Evolutionary conservation across 2,888 invertebrate species (phyloP).

Genomic region (Trichogramma evanescens): DNA sequence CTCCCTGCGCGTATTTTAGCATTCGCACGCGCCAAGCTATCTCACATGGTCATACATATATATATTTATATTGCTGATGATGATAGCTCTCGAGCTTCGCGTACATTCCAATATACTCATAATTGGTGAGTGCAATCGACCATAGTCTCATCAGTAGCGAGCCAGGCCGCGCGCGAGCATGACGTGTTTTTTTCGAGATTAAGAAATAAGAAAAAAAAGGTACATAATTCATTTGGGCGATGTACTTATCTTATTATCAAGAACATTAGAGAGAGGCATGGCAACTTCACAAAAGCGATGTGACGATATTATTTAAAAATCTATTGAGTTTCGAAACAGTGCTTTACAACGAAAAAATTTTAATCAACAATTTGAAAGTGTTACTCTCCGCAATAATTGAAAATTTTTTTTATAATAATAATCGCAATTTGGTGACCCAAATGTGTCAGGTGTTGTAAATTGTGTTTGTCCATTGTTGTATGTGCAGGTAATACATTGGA

Average conservation of each 20-base stretch:
- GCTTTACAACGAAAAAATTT: slow-evolving; percentile 32
- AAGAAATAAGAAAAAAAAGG: background rate
- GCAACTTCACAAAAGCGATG: slow-evolving; percentile 36
- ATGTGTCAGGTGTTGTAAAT: too few species aligned
- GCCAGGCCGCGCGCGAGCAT: background rate
- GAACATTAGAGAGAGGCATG: slow-evolving; percentile 34
- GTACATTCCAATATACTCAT: background rate
- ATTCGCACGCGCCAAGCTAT: too few species aligned
- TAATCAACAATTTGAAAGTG: background rate
- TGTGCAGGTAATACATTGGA: slow-evolving; percentile 66
- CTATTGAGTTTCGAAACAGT: slow-evolving; percentile 24
- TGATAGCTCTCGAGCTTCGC: background rate
- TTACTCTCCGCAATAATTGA: background rate
- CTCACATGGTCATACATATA: too few species aligned
- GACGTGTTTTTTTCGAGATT: background rate
- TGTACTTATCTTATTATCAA: slow-evolving; percentile 42
- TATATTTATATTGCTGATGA: too few species aligned
- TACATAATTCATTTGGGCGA: slow-evolving; percentile 22
- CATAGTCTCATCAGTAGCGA: background rate
- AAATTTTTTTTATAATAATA: too few species aligned
- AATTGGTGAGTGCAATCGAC: background rate
- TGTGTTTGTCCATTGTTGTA: slow-evolving; percentile 11
- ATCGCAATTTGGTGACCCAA: too few species aligned
- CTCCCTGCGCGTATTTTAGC: too few species aligned
- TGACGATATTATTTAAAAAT: slow-evolving; percentile 34